Evolutionary conservation across 2,113 vertebrate genomes (phyloP), one percentile per base, ranked within the genome.

Genomic region (Mirounga angustirostris): DNA sequence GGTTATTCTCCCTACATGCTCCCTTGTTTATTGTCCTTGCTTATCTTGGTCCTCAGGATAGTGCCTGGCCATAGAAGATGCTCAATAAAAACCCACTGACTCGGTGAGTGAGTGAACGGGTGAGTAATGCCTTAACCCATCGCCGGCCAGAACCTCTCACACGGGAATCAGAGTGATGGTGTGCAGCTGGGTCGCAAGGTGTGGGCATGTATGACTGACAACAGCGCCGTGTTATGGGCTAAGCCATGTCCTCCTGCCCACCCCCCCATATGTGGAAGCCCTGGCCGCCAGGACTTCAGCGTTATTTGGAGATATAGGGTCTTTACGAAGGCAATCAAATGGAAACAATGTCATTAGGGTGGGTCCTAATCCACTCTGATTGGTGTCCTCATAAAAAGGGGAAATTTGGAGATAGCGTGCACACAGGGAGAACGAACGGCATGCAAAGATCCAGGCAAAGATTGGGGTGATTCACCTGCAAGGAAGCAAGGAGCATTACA

Each of bases 81-180:
- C 73, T 92, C 30, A 8, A 0, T n/a, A 59, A 81, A 65, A 28
- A n/a, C 46, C 52, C 56, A n/a, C 54, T 40, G 16, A 46, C 0
- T 11, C 9, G 54, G 30, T 11, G 43, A 15, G 10, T 8, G n/a
- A 76, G 13, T 2, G 28, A 71, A 59, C 4, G 6, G 22, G 21
- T 26, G 26, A 46, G 12, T 24, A 3, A 30, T 2, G 4, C 11
- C 10, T 19, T 30, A 22, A 24, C n/a, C 73, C 36, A 8, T 18
- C 22, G n/a, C 52, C 12, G 33, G 46, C 26, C 56, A 4, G 30
- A 52, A n/a, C 40, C 10, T 2, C 26, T 14, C 5, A 21, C 36
- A 10, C 4, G 0, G 1, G 59, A 56, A 12, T 52, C n/a, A 56
- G 83, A 81, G 46, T 28, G 12, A 5, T 0, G 12, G 46, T 0